Percentiles rank a stretch among this genome's conserved stretches.
phyloP scores from a whole-genome alignment of 2,888 invertebrate species.

The Lymantria dispar region DNA sequence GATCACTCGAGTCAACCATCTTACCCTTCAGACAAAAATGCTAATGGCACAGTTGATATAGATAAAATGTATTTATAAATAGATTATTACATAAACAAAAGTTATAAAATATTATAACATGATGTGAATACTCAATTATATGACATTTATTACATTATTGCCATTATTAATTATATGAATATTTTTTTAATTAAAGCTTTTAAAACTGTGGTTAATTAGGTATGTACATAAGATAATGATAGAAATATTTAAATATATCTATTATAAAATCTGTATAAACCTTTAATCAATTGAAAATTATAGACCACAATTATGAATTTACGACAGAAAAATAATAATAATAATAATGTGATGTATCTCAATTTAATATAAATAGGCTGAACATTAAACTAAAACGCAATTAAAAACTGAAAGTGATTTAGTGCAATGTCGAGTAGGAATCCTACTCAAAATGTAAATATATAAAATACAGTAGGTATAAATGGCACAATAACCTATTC shows the following conservation, averaged over 20 bases:
- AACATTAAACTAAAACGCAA: slow-evolving; percentile 14
- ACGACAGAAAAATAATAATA: background rate
- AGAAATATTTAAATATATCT: slow-evolving; percentile 10
- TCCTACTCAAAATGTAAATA: slow-evolving; percentile 15
- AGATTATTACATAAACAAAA: too few relatives aligned
- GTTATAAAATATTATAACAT: too few relatives aligned
- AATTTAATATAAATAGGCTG: slow-evolving; percentile 11
- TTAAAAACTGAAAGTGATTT: slow-evolving; percentile 12
- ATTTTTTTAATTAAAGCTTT: slow-evolving; percentile 31
- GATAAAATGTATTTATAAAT: too few relatives aligned
- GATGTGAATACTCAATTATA: too few relatives aligned
- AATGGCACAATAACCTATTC: slow-evolving; percentile 71
- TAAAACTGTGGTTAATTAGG: slow-evolving; percentile 13
- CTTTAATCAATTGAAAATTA: background rate
- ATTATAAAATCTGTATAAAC: slow-evolving; percentile 2
- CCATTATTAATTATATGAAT: background rate
- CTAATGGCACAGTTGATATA: too few relatives aligned
- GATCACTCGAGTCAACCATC: too few relatives aligned
- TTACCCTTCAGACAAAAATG: too few relatives aligned
- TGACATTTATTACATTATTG: background rate
- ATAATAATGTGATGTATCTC: slow-evolving; percentile 23
- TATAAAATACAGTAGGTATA: slow-evolving; percentile 40
- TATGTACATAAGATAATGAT: slow-evolving; percentile 9
- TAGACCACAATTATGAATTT: background rate
- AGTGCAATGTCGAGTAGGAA: slow-evolving; percentile 13